Base-by-base conservation (phyloP, 2,888 invertebrate genomes). In the Odontocolon sp. region DNA sequence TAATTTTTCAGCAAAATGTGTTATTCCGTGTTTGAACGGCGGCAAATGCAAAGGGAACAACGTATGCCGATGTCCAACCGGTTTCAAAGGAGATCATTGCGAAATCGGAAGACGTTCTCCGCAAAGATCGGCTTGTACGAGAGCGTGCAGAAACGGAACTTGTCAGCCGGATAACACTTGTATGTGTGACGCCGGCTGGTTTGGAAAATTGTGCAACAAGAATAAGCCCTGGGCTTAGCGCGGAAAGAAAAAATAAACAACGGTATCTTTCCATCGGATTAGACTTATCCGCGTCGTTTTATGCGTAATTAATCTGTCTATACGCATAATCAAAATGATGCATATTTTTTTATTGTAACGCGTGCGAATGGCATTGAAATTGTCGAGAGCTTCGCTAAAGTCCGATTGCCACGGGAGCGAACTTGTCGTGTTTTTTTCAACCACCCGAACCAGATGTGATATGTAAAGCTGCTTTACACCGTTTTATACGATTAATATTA, bases 41-140 rank as follows among this genome's bases (percentile, higher is more conserved):
- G 98, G 98, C 0, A 94, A 95, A 69, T 98, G 98, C 89, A 95
- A 94, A 85, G 97, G 97, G 33, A 95, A 95, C 74, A 97, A 98
- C 91, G 94, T 95, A 88, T 98, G 98, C 90, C 94, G 96, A 78
- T 98, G 98, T 90, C 95, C 95, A 2, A 92, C 93, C 45, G 97
- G 97, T 4, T 95, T 95, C 83, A 94, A 94, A 80, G 98, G 98
- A 8, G 94, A 97, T 91, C 97, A 97, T 91, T 98, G 98, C 90
- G 98, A 98, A 92, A 95, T 97, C 86, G 96, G 95, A 52, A 92
- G 95, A 81, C 93, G 95, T 23, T 91, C 92, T 75, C 91, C 92
- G 0, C 93, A 93, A 82, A 92, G 95, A 79, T 95, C 95, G 38
- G 94, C 94, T 66, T 96, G 96, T 89, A 93, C 93, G 80, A 93